Evolutionary conservation across 2,888 invertebrate genomes (phyloP), one percentile per base, ranked within the genome.

Genomic region (Tachystola acroxantha): DNA sequence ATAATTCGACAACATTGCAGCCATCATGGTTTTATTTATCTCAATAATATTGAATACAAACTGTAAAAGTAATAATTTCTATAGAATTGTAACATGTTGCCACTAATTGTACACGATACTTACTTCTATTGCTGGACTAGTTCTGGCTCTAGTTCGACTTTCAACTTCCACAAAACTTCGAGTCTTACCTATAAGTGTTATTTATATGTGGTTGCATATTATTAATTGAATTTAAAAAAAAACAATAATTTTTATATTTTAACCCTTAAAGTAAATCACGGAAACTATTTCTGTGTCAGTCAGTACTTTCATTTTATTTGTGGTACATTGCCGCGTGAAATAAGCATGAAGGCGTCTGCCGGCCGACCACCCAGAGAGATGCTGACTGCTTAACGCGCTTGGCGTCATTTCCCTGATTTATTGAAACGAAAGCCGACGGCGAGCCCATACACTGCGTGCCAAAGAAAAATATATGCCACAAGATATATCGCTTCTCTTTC

Each of bases 341-440:
- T 78, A 72, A 66, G 71, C 82, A 74, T 76, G 64, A 73, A 77
- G 68, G 66, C 75, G 75, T 66, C 72, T 65, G 60, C 57, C 48
- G 46, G 60, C 45, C 67, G 84, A 73, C 84, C 85, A 85, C 85
- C 85, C 85, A 85, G 72, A 40, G 84, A 55, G 85, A 61, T 59
- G 78, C 56, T 70, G 82, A 81, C 78, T 79, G 81, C 65, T 68
- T 80, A 79, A 79, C 80, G 77, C 77, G 69, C 55, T 53, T 57
- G 73, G 64, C 70, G 80, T 84, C 84, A 85, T 80, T 75, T 76
- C 81, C 72, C 71, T 82, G 85, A 85, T 85, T 82, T 85, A 85
- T 85, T 76, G 70, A 68, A 81, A 77, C 60, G 64, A 69, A 62
- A 55, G 58, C 64, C 57, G 70, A 53, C 64, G 71, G 55, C 47